Base-by-base conservation (phyloP, 2,888 invertebrate species). In the Escarpia spicata region DNA sequence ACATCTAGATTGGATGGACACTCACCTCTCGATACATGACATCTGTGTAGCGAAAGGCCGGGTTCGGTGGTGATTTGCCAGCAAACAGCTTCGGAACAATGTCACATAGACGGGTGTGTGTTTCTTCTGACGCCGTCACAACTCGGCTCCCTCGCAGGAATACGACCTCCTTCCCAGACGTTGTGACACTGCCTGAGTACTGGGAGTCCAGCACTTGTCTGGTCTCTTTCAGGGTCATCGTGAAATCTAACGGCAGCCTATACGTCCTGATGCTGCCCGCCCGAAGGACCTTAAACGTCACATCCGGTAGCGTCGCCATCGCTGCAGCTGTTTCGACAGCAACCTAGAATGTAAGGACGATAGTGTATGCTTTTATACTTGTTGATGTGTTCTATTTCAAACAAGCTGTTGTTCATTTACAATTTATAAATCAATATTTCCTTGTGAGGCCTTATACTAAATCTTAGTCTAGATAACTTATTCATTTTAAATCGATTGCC, bases 261-360 rank as follows among this genome's bases (percentile, higher is more conserved):
- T 75, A 75, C 75, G 75, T 75, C 75, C 26, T 75, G 26, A 26
- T n/a, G 19, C 19, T 6, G 26, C n/a, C 75, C 3, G 75, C 26
- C 75, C 75, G 75, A 75, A 6, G 75, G 75, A 75, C 75, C 75
- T 75, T 75, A 75, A 75, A 75, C 75, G 75, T 75, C 75, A 75
- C 75, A 75, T 75, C 75, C 75, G n/a, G 75, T 1, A 26, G 75
- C 75, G 6, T 4, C 26, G 19, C 75, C 75, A 75, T 75, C 6
- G 19, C 75, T 26, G 75, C 75, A 3, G 26, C 75, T 26, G n/a
- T n/a, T 26, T 75, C 19, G 26, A 26, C 75, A n/a, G 75, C 75
- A 75, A 19, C 26, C 75, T 75, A 26, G 75, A 75, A 75, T 4
- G 75, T 26, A 75, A 75, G 26, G 75, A 75, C 26, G 75, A 75